Evolutionary conservation across 2,113 vertebrate genomes (phyloP), one percentile per base, ranked within the genome.

Genomic region (Isurus oxyrinchus): DNA sequence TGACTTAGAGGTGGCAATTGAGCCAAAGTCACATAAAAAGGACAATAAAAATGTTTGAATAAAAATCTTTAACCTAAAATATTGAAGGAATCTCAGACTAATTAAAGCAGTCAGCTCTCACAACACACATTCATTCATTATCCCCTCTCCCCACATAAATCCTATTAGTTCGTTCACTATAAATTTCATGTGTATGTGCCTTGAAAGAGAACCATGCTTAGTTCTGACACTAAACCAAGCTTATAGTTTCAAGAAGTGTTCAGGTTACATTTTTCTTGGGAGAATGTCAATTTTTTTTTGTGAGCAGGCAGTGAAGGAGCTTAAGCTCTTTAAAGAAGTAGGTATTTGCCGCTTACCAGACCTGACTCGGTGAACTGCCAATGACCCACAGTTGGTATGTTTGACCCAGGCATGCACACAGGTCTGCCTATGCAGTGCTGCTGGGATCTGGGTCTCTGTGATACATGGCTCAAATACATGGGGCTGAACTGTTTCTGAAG

Each of bases 321-420:
- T 72, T 53, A 31, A 53, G 27, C 49, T 53, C 44, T 72, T 31
- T 95, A 49, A 69, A 95, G 94, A 53, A 35, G 94, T 95, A 72
- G 67, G 67, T 95, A 35, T 55, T 95, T 96, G 97, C 97, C 96
- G 96, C 96, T 97, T 97, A 97, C 97, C 98, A 98, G 97, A 96
- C 97, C 97, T 97, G 98, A 98, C 97, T 98, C 97, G 90, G 97
- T 98, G 98, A 98, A 98, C 98, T 97, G 98, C 97, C 97, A 97
- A 94, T 98, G 98, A 98, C 98, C 98, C 98, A 97, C 79, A 97
- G 97, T 96, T 97, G 97, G 97, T 97, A 97, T 97, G 96, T 97
- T 96, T 98, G 97, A 98, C 98, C 97, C 96, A 97, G 98, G 98
- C 98, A 35, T 91, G 27, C 49, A 98, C 97, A 96, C 86, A 96